Conservation (phyloP, 2,888 invertebrate species). For the Amphipoea oculea region DNA sequence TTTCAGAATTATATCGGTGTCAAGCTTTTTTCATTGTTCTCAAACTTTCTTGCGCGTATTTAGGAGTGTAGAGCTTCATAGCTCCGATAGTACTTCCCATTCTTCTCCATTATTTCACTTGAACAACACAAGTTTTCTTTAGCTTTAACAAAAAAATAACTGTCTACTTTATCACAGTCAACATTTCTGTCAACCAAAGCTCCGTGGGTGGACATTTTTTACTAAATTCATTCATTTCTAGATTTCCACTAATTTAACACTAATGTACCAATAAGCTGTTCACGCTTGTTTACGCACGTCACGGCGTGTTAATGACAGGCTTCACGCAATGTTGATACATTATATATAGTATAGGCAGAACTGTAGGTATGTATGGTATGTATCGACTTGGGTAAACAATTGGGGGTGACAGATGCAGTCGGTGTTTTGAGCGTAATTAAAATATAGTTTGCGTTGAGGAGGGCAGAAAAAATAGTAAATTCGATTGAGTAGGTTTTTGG, state of each 20-base stretch:
- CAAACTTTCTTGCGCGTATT: background rate
- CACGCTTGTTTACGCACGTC: slow-evolving; percentile 67
- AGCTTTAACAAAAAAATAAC: background rate
- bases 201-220: background rate
- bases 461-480: background rate
- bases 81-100: background rate
- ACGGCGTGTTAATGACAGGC: slow-evolving; percentile 62
- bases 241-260: slow-evolving; percentile 26
- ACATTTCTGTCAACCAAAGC: background rate
- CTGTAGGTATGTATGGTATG: background rate
- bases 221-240: background rate
- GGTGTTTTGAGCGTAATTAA: slow-evolving; percentile 36
- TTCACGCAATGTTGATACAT: slow-evolving; percentile 55
- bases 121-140: background rate
- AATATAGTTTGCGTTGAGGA: background rate
- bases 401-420: slow-evolving; percentile 20
- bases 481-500: background rate
- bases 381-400: slow-evolving; percentile 24
- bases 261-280: slow-evolving; percentile 64
- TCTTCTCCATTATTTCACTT: background rate
- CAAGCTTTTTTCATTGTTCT: background rate
- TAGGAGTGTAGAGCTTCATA: no score
- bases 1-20: background rate
- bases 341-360: slow-evolving; percentile 13
- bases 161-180: background rate